These are phyloP conservation scores for Zosterops lateralis DNA, from an alignment of 2,113 vertebrate genomes.

Conservation along the genomic window DNA sequence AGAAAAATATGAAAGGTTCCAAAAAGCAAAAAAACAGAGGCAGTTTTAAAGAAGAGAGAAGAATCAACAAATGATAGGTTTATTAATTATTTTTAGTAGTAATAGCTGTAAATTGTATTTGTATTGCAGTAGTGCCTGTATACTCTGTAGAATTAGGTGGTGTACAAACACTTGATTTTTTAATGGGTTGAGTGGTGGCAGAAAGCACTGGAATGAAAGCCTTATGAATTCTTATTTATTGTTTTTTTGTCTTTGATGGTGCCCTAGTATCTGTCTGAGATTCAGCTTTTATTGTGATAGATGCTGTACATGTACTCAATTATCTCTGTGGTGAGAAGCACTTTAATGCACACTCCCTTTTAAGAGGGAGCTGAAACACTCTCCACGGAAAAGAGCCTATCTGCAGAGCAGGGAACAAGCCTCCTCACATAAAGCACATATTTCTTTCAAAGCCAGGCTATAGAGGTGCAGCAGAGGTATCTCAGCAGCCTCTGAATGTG, in stretches of 20 bases:
- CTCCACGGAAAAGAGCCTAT: not conserved
- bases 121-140: not conserved
- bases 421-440: not conserved
- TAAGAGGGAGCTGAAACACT: not conserved
- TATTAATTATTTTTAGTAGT: constrained; percentile 13
- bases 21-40: not conserved
- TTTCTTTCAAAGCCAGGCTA: not conserved
- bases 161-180: not conserved
- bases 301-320: not conserved
- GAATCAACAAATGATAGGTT: not conserved
- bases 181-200: not conserved
- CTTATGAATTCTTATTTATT: not conserved
- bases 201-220: not conserved
- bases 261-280: not conserved
- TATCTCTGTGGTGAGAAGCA: not conserved
- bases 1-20: not conserved
- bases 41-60: not conserved
- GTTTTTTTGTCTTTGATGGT: not conserved
- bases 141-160: not conserved
- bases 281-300: constrained; percentile 26
- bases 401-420: not conserved
- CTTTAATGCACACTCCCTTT: not conserved
- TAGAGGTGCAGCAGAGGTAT: not conserved
- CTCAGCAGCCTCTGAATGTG: not conserved
- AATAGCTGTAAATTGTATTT: not conserved